Evolutionary conservation across 2,797 vertebrate species (phyloP).

Genomic region (Arvicola amphibius): DNA sequence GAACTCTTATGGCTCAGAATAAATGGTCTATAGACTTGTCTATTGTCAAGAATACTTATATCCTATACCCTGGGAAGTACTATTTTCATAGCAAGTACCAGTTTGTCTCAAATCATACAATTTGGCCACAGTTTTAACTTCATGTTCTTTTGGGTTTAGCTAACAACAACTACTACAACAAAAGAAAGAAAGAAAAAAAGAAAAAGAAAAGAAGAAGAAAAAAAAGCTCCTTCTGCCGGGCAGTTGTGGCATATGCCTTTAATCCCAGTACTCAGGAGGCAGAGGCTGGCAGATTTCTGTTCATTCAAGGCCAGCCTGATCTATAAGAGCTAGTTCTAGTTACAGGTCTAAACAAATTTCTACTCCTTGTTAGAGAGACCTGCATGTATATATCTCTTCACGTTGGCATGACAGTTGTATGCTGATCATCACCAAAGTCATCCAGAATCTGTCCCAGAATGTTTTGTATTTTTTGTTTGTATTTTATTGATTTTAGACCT

Average conservation of each 20-base stretch:
- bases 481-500: no score
- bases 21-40: neutral
- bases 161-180: no score
- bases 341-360: conserved; percentile 58
- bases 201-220: no score
- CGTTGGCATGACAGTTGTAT: neutral
- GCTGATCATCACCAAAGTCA: neutral
- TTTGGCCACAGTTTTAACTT: neutral
- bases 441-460: neutral
- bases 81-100: neutral
- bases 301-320: no score
- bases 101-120: neutral
- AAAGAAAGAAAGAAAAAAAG: neutral
- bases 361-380: neutral
- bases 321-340: neutral
- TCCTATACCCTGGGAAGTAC: neutral
- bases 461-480: no score
- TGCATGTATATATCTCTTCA: neutral
- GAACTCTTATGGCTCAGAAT: neutral
- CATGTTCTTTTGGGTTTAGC: neutral
- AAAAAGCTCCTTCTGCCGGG: no score
- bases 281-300: no score
- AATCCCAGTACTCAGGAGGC: no score
- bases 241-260: no score
- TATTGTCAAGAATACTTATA: neutral